Evolutionary conservation across 1,140 invertebrate genomes (phyloP), one percentile per base, ranked within the genome.

Genomic region (Drosophila prosaltans): DNA sequence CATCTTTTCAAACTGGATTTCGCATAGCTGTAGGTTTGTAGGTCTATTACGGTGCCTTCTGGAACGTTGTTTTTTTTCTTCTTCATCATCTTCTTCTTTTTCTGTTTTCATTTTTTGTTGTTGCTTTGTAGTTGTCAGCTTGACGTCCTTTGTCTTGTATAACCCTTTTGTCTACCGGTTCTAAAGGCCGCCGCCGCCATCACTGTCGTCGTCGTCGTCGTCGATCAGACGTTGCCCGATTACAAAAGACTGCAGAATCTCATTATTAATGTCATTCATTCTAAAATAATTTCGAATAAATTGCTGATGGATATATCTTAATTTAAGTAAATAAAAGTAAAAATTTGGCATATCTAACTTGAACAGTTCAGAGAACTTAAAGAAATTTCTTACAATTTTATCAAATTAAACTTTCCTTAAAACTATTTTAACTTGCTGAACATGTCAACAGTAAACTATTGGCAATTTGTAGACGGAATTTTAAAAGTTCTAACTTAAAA

Each of bases 101-200:
- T 68, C 48, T 63, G 39, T 61, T 65, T 60, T 28, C 11, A 45
- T 65, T 55, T 66, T 68, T 32, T 69, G 39, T 73, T 51, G 28
- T 60, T 80, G 43, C 16, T 45, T 45, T 48, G 6, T 51, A 51
- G 21, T 24, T 51, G 64, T 65, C 54, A 82, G 60, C 74, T 76
- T 67, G 57, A 64, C 71, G 54, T 79, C 72, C 76, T 83, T 83
- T 83, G 80, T 83, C 24, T 70, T 48, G 54, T 40, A 66, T 43
- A 75, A 67, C 65, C 74, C 74, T 83, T 83, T 83, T 80, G 80
- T 83, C 72, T 83, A 72, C 75, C 74, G 74, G 61, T 78, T 80
- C 73, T 71, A 69, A 72, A 75, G 73, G 77, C 74, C 74, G 69
- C 60, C 66, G 73, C 28, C 55, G 28, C 28, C 28, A 30, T 30